A percentile compares a stretch with the other conserved stretches of the same genome.
These are phyloP conservation scores for Drosophila buzzatii DNA, from an alignment of 2,888 invertebrate species.

Conservation along the genomic window DNA sequence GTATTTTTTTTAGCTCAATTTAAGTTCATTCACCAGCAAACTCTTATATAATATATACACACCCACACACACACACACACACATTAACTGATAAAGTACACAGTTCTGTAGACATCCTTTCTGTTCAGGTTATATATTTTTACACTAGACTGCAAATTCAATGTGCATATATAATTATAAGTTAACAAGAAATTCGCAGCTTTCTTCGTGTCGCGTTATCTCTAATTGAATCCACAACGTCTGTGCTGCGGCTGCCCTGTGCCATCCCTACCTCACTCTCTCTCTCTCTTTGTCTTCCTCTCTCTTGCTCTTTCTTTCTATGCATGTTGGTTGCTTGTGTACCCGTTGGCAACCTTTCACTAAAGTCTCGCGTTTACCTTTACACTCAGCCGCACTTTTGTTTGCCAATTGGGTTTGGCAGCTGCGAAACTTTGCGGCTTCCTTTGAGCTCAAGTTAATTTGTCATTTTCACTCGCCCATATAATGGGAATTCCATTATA, in stretches of 20 bases:
- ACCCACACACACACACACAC: not conserved
- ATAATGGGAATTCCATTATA: slow-evolving; percentile 64
- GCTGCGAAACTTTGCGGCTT: slow-evolving; percentile 61
- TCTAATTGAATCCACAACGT: slow-evolving; percentile 55
- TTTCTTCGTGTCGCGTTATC: slow-evolving; percentile 52
- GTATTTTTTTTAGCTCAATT: not conserved
- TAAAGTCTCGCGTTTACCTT: slow-evolving; percentile 57
- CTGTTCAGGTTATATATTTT: slow-evolving; percentile 9
- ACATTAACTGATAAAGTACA: slow-evolving; percentile 6
- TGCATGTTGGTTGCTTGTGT: slow-evolving; percentile 13
- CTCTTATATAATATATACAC: not conserved
- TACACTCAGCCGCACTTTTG: slow-evolving; percentile 62
- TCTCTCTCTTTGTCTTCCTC: not conserved
- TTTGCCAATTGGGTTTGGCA: slow-evolving; percentile 66
- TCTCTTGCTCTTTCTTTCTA: not conserved
- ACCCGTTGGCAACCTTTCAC: slow-evolving; percentile 54
- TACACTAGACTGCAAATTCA: slow-evolving; percentile 43
- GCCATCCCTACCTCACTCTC: no score
- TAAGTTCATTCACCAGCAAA: not conserved
- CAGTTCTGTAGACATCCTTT: slow-evolving; percentile 14
- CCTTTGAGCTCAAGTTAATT: slow-evolving; percentile 76
- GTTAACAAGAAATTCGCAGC: slow-evolving; percentile 47
- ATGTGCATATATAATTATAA: slow-evolving; percentile 34
- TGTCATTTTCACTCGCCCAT: slow-evolving; percentile 76
- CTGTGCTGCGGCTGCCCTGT: slow-evolving; percentile 6